Percentiles rank a stretch among this genome's conserved stretches.
Conservation (phyloP, 2,797 vertebrate genomes). For the Sciurus vulgaris region DNA sequence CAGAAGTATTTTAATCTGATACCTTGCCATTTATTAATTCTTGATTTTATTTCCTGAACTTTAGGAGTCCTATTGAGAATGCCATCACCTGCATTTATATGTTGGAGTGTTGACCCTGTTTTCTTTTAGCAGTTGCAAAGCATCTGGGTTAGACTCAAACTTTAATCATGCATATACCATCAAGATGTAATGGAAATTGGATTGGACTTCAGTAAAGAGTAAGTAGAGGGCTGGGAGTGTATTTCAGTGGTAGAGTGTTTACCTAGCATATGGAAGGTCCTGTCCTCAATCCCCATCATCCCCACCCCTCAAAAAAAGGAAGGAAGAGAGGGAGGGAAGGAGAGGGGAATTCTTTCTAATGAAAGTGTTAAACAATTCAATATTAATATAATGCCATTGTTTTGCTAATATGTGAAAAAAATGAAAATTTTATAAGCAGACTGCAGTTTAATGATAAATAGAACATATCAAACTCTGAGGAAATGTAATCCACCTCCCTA, state of each 20-base stretch:
- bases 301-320: too few relatives aligned
- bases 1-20: too few relatives aligned
- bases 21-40: too few relatives aligned
- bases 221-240: neutral
- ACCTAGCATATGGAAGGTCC: too few relatives aligned
- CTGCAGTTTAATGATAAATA: neutral
- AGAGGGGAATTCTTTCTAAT: slow-evolving; percentile 1
- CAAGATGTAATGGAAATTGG: neutral
- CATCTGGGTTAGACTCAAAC: neutral
- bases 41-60: too few relatives aligned
- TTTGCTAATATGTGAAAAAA: slow-evolving; percentile 10
- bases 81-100: too few relatives aligned
- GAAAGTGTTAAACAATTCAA: neutral
- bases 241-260: too few relatives aligned
- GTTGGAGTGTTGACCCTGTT: too few relatives aligned
- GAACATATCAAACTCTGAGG: slow-evolving; percentile 25
- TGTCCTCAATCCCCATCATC: too few relatives aligned
- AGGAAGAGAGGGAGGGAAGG: neutral
- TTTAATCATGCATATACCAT: neutral
- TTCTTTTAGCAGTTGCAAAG: too few relatives aligned
- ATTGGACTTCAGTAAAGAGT: slow-evolving; percentile 15
- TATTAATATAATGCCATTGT: neutral
- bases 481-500: neutral
- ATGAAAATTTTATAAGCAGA: neutral
- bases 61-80: too few relatives aligned